Evolutionary conservation across 2,888 invertebrate genomes (phyloP), one percentile per base, ranked within the genome.

Genomic region (Tinea semifulvella): DNA sequence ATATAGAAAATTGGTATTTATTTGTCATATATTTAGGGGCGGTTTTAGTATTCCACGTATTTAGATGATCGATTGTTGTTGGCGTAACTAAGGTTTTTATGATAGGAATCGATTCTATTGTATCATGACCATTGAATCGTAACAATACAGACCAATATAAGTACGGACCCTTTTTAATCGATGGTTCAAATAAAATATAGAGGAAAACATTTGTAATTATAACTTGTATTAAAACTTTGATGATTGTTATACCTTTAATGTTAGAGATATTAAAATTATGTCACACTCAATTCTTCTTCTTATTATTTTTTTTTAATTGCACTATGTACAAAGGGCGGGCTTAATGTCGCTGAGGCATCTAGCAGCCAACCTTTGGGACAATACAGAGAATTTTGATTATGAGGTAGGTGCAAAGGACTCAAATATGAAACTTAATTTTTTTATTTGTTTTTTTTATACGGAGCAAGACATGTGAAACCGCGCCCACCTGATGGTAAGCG

Each of bases 71-170:
- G 31, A 40, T 40, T 40, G 19, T 22, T 40, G 20, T 11, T 40
- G 22, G 40, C 22, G 19, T 40, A 22, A 31, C 31, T 31, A 5
- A 22, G 19, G 40, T 22, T 40, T 40, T 40, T 40, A 40, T 40
- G 22, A 22, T 22, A 31, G 19, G 11, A 11, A 40, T 40, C 22
- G 22, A 40, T 31, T 40, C 45, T 35, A 40, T 45, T 45, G 45
- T 45, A 10, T n/a, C 22, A 16, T 28, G 20, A 25, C 31, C 19
- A 31, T 27, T 45, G 39, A 45, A 31, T 40, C 40, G 13, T 40
- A 22, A 40, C 40, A 40, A 40, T 40, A 40, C 40, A 20, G 40
- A 40, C 14, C 40, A 38, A 38, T 38, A 38, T 38, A 19, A 38
- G 31, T 16, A 38, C 8, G 18, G 38, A 22, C 40, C 22, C 40